Evolutionary conservation across 2,113 vertebrate species (phyloP), one percentile per base, ranked within the genome.

Genomic region (Upupa epops): DNA sequence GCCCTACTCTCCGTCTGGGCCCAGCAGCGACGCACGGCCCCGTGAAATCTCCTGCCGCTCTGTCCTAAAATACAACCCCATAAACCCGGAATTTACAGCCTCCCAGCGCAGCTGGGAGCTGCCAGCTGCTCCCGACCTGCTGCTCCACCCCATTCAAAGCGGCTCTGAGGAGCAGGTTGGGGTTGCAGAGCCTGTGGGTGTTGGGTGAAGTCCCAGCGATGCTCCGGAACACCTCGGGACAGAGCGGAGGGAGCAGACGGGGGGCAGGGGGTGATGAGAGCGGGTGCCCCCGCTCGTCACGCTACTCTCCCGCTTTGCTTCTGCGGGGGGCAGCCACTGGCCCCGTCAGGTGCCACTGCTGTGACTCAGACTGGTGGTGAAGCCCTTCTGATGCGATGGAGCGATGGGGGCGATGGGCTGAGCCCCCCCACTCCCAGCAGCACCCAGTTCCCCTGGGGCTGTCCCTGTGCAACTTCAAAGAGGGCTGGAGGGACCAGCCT

Each of bases 191-290:
- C 21, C 58, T 5, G 11, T 13, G 76, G 31, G 17, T 2, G 16
- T 8, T 29, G n/a, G n/a, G 42, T 54, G 61, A 61, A 83, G 52
- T 16, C 54, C 48, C 81, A 7, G 42, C 51, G 36, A 20, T 28
- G 70, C 45, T 65, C 49, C 48, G 5, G 77, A 69, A 14, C 17
- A 7, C 14, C 1, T 1, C 0, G 6, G 48, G 42, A 72, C 0
- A 0, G 29, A 69, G 42, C 65, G 34, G 29, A 9, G 0, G 0
- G 72, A 71, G 59, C 49, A 48, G 46, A 48, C 1, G 5, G 42
- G 61, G 16, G 5, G 6, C 5, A 40, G 28, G 55, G 20, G n/a
- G 26, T 42, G 55, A 22, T 7, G 29, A 18, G 61, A 61, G 8
- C 18, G 9, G 9, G 8, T 54, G 25, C 17, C 36, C 18, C 40